These are phyloP conservation scores for Hirtodrosophila confusa DNA, from an alignment of 2,888 invertebrate species.

Conservation along the genomic window DNA sequence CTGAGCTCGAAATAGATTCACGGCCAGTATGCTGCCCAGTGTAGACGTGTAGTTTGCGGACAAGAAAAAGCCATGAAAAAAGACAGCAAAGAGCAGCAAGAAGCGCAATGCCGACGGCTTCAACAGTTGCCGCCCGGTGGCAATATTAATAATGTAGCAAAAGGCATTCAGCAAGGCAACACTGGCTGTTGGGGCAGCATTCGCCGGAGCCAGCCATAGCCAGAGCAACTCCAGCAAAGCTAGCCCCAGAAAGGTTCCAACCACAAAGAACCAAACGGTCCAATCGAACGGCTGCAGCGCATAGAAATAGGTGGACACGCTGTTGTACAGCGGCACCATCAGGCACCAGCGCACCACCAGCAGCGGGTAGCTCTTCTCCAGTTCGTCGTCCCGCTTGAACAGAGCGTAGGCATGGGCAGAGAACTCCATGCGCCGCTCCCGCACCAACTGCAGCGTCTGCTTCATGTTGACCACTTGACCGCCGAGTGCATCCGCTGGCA, in stretches of 20 bases:
- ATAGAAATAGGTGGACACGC: constrained; percentile 73
- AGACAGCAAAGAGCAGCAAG: constrained; percentile 57
- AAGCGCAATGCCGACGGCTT: constrained; percentile 54
- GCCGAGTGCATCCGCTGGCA: constrained; percentile 46
- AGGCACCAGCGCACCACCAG: constrained; percentile 78
- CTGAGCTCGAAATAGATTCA: constrained; percentile 70
- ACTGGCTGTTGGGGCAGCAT: neutral
- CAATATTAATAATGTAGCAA: constrained; percentile 69
- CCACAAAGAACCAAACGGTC: constrained; percentile 64
- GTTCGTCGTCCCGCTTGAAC: constrained; percentile 59
- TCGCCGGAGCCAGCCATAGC: constrained; percentile 21
- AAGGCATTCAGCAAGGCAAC: constrained; percentile 44
- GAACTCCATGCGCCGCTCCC: constrained; percentile 55
- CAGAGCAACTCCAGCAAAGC: constrained; percentile 53
- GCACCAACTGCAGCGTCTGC: constrained; percentile 66
- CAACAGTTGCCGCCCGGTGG: constrained; percentile 42
- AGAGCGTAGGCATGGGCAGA: constrained; percentile 77
- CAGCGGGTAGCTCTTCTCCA: constrained; percentile 77
- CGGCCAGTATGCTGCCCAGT: constrained; percentile 78
- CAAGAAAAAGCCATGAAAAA: constrained; percentile 72
- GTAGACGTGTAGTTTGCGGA: constrained; percentile 72
- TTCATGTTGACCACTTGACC: constrained; percentile 71
- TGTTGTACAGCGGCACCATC: constrained; percentile 76
- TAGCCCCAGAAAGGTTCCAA: constrained; percentile 45
- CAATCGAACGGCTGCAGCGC: constrained; percentile 70